Evolutionary conservation across 1,140 invertebrate species (phyloP).

Genomic region (Drosophila orena): DNA sequence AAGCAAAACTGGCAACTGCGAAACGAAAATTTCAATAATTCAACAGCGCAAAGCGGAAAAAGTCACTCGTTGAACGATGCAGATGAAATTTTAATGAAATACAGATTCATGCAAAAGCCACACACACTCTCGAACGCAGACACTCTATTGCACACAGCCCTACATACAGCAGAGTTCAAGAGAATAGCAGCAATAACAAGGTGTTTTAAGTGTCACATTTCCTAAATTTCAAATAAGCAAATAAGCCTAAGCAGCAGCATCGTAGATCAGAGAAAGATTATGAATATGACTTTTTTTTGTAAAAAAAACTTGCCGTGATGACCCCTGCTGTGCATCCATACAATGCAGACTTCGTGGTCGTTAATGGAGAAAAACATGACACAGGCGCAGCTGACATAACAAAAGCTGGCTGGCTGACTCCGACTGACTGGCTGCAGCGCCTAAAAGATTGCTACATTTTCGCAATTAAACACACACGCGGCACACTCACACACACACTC

Average conservation of each 20-base stretch:
- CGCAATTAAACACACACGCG: slow-evolving; percentile 73
- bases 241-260: too few relatives aligned
- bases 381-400: slow-evolving; percentile 67
- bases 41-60: slow-evolving; percentile 83
- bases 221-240: too few relatives aligned
- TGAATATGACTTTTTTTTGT: not conserved
- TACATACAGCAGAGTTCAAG: slow-evolving; percentile 15
- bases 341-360: slow-evolving; percentile 41
- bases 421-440: slow-evolving; percentile 53
- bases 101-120: slow-evolving; percentile 77
- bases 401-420: slow-evolving; percentile 58
- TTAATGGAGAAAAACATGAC: slow-evolving; percentile 75
- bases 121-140: slow-evolving; percentile 38
- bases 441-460: slow-evolving; percentile 82
- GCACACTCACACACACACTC: slow-evolving; percentile 14
- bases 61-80: slow-evolving; percentile 83
- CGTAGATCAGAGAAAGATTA: not conserved
- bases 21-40: slow-evolving; percentile 82
- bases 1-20: slow-evolving; percentile 69
- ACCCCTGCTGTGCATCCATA: not conserved
- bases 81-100: slow-evolving; percentile 84
- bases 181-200: not conserved
- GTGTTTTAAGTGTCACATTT: too few relatives aligned
- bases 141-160: slow-evolving; percentile 17
- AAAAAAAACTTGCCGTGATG: not conserved